Base-by-base conservation (phyloP, 2,113 vertebrate genomes). In the Dicentrarchus labrax region DNA sequence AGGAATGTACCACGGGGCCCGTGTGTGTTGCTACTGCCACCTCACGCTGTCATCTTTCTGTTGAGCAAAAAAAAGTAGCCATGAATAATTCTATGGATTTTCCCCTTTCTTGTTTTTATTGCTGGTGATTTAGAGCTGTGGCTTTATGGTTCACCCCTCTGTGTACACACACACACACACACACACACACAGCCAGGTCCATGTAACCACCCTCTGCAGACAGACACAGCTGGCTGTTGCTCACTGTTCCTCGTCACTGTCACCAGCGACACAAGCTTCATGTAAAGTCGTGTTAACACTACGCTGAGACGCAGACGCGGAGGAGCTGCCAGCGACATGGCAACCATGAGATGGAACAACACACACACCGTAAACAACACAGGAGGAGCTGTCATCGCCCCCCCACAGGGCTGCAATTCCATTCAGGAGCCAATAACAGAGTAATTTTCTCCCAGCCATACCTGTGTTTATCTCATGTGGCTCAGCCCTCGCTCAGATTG, bases 71-170 rank as follows among this genome's bases (percentile, higher is more conserved):
- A 45, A 77, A 57, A 69, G 0, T 15, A 68, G 10, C 70, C 30
- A 83, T 83, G 83, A 89, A 91, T 85, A 88, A 89, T 90, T 84
- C 6, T 54, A 72, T 73, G 43, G 64, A 73, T 69, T 72, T 51
- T n/a, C 50, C 38, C 19, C 9, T 38, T 36, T 24, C 65, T 84
- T 80, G 72, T 86, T 86, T 87, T 76, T 30, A 73, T 83, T 76
- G 45, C 4, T 0, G 21, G 0, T n/a, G 47, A 83, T 73, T 90
- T 64, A 19, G 47, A 77, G 47, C 39, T 1, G 1, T 47, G 64
- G 68, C 50, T 62, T 76, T 59, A 72, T 1, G 15, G 61, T 66
- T 62, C 30, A 16, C 71, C 16, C 48, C 15, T 72, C 56, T 53
- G 50, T 70, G 54, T 39, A 67, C 76, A 72, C 62, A 61, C 36